Evolutionary conservation across 2,113 vertebrate species (phyloP).

Genomic region (Mellivora capensis): DNA sequence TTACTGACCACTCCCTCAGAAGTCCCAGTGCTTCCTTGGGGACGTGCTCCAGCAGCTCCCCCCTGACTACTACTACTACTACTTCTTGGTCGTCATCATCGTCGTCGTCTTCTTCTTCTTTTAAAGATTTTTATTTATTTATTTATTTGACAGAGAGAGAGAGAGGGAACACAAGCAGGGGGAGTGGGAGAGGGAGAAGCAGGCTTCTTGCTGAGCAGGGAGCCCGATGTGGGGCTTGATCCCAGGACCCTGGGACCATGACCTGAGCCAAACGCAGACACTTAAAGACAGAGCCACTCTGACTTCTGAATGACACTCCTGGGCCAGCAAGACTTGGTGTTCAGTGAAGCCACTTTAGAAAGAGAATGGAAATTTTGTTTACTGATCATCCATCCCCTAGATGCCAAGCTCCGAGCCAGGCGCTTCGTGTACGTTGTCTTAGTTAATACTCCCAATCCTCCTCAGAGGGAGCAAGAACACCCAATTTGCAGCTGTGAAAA

Average conservation of each 20-base stretch:
- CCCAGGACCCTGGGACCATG: no score
- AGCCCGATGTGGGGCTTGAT: no score
- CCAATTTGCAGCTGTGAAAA: background rate
- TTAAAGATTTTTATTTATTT: no score
- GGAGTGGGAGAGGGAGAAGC: no score
- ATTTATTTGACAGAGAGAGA: no score
- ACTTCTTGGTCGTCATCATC: no score
- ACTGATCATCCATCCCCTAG: background rate
- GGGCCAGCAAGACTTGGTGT: background rate
- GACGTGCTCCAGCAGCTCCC: background rate
- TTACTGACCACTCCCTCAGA: background rate
- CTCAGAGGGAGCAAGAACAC: background rate
- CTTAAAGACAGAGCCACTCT: background rate
- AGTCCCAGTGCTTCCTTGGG: background rate
- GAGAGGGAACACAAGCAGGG: no score
- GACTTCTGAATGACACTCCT: background rate
- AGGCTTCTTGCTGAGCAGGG: no score
- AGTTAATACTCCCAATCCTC: background rate
- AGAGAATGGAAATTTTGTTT: background rate
- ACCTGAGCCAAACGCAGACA: no score
- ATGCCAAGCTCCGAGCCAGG: background rate
- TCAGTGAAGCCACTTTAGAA: background rate
- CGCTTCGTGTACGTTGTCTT: background rate
- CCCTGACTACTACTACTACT: background rate
- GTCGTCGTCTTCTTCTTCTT: no score